Evolutionary conservation across 2,113 vertebrate species (phyloP), one percentile per base, ranked within the genome.

Genomic region (Melanerpes formicivorus): DNA sequence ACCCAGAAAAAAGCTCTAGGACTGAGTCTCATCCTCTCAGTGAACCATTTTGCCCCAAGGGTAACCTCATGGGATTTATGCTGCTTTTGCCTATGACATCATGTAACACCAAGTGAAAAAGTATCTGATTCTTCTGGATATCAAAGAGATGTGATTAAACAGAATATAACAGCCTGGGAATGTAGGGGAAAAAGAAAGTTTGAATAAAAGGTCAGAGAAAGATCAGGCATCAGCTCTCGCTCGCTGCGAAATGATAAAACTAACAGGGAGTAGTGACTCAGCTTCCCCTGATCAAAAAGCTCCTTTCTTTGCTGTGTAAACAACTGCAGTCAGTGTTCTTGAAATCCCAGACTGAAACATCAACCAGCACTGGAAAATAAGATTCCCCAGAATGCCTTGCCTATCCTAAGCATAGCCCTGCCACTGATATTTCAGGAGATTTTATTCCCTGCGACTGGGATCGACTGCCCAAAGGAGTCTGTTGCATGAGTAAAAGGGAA

Each of bases 211-310:
- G 84, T 95, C 95, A 96, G 94, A 76, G 92, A 90, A 97, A 96
- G 83, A 81, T 94, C 91, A 96, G 55, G 32, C 77, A 63, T 95
- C 71, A 94, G 89, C 30, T 84, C 85, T 80, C 15, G 46, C 93
- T 65, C 29, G 93, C 86, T 91, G 88, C 46, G 88, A 91, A 95
- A 93, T 88, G 93, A 95, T 75, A 93, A 97, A 96, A 97, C 84
- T 89, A 95, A 88, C 74, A 67, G 70, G 65, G 90, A 92, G 65
- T 83, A 88, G 73, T 94, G 87, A 96, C 95, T 95, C 83, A 97
- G 93, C 93, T 95, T 93, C 84, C 94, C 90, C 85, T 79, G 73
- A 95, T 96, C 90, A 97, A 95, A 96, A 96, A 92, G 87, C 87
- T 90, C 81, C 79, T 80, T 95, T 97, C 90, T 95, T 84, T 86